phyloP scores from a whole-genome alignment of 1,140 invertebrate species.

The Armadillidium nasatum region DNA sequence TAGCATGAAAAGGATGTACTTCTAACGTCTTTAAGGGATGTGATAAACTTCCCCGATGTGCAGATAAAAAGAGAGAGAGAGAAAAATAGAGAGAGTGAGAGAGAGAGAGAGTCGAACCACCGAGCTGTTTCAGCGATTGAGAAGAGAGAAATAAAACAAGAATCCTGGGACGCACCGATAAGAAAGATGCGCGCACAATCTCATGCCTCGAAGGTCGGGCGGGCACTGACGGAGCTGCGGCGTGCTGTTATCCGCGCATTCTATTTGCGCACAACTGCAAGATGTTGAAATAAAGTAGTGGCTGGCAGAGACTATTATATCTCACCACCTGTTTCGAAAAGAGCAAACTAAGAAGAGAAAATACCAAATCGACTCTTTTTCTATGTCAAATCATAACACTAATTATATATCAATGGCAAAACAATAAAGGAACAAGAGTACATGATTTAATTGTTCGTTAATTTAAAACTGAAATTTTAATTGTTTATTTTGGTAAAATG shows the following conservation, averaged over 20 bases:
- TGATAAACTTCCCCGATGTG: no score
- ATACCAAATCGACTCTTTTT: neutral
- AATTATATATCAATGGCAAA: neutral
- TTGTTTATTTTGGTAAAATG: neutral
- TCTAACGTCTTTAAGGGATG: no score
- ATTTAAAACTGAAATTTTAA: neutral
- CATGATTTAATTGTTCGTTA: neutral
- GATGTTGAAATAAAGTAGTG: neutral
- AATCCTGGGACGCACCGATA: neutral
- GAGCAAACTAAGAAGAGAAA: neutral
- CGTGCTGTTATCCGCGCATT: neutral
- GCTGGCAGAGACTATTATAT: neutral
- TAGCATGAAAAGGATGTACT: no score
- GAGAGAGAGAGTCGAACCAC: neutral
- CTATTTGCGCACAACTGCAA: constrained; percentile 3
- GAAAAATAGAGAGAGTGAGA: no score
- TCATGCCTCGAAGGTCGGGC: constrained; percentile 7
- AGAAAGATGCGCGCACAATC: neutral
- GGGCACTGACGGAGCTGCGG: neutral
- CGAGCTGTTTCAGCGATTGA: neutral
- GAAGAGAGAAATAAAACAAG: neutral
- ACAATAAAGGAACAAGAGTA: neutral
- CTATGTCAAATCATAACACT: neutral
- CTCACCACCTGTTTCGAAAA: constrained; percentile 9
- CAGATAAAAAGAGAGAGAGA: no score